These are phyloP conservation scores for Diadumene lineata DNA, from an alignment of 92 coral and sea anemone genomes.

Conservation along the genomic window DNA sequence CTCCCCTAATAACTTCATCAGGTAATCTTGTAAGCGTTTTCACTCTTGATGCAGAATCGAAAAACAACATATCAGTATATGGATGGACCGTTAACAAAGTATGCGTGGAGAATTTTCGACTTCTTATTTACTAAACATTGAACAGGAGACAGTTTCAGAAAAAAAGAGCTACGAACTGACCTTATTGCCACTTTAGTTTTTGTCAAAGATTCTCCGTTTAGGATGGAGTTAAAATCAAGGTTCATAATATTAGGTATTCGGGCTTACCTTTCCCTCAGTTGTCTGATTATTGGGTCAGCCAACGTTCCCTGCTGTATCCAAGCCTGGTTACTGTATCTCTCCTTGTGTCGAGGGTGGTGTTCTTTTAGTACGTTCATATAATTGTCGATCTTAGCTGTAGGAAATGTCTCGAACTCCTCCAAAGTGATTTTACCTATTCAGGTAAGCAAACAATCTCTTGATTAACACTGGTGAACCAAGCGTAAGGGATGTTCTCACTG, in stretches of 20 bases:
- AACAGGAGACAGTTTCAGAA: too few relatives aligned
- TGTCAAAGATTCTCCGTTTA: too few relatives aligned
- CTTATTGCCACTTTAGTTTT: too few relatives aligned
- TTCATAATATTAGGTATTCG: background rate
- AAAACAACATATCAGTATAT: background rate
- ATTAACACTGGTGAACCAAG: too few relatives aligned
- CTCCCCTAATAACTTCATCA: slow-evolving; percentile 72
- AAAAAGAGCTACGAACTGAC: too few relatives aligned
- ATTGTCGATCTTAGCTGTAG: slow-evolving; percentile 91
- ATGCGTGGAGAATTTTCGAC: background rate
- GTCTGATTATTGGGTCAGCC: slow-evolving; percentile 60
- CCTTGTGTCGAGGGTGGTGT: slow-evolving; percentile 84
- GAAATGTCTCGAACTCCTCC: slow-evolving; percentile 69
- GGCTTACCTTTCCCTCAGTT: slow-evolving; percentile 63
- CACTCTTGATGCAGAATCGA: slow-evolving; percentile 49
- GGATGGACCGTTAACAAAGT: background rate
- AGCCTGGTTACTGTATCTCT: slow-evolving; percentile 91
- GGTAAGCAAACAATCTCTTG: too few relatives aligned
- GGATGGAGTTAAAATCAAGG: too few relatives aligned
- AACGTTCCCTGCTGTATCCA: slow-evolving; percentile 82
- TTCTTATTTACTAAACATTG: too few relatives aligned
- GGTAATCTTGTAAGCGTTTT: slow-evolving; percentile 75
- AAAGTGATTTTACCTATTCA: slow-evolving; percentile 53
- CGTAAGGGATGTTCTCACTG: too few relatives aligned
- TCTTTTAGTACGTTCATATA: slow-evolving; percentile 78